Percentiles rank a stretch among this genome's conserved stretches.
These are phyloP conservation scores for Leptoteleia sp. DNA, from an alignment of 1,140 invertebrate species.

Conservation along the genomic window DNA sequence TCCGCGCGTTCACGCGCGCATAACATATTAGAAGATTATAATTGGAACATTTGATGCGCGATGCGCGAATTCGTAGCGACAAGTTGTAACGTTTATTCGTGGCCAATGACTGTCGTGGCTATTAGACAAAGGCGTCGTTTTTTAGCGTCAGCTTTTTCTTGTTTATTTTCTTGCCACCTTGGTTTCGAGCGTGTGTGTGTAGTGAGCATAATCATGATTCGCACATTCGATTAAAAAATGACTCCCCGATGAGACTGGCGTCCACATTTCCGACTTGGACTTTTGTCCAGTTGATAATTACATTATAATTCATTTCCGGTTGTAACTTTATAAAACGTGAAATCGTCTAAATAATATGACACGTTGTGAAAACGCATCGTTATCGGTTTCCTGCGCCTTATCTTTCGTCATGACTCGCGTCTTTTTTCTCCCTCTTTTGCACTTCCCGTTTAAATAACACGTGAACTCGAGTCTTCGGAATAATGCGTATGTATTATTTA, in stretches of 20 bases:
- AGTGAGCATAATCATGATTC: no score
- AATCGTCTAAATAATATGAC: conserved; percentile 44
- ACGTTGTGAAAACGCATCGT: conserved; percentile 48
- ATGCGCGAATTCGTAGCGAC: no score
- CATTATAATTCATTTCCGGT: conserved; percentile 36
- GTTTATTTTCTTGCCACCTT: no score
- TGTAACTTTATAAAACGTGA: conserved; percentile 31
- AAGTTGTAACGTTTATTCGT: no score
- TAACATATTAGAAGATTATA: no score
- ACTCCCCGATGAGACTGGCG: no score
- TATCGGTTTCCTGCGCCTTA: conserved; percentile 62
- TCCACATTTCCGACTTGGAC: background rate
- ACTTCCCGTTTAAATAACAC: conserved; percentile 46
- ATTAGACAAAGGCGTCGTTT: no score
- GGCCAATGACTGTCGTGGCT: no score
- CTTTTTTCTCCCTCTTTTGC: conserved; percentile 31
- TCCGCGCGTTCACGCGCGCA: no score
- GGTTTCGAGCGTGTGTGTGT: no score
- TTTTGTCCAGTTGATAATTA: conserved; percentile 32
- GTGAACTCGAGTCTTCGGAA: conserved; percentile 6
- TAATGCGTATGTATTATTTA: conserved; percentile 30
- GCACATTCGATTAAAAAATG: background rate
- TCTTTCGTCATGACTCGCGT: conserved; percentile 53
- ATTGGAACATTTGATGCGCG: no score
- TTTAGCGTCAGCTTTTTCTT: no score